Conservation (phyloP, 1,140 invertebrate genomes). For the Oryctes rhinoceros region DNA sequence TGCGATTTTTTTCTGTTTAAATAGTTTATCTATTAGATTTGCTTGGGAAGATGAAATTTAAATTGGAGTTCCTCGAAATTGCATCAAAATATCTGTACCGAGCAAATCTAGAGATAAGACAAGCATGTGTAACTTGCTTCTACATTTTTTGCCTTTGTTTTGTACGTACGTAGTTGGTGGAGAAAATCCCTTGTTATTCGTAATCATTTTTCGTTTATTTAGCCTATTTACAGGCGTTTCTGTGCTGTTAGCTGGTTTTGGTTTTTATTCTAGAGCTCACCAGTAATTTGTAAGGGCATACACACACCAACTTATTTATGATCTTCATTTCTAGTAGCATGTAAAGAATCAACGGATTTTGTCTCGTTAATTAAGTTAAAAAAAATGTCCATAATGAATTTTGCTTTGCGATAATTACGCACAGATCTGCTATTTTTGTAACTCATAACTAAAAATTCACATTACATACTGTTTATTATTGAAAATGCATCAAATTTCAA, state of each 20-base stretch:
- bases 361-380: not conserved
- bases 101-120: not conserved
- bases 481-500: no score
- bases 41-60: not conserved
- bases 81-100: not conserved
- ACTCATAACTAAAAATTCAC: not conserved
- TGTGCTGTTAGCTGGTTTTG: constrained; percentile 13
- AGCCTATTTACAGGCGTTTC: not conserved
- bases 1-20: not conserved
- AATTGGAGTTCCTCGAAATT: not conserved
- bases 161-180: not conserved
- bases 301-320: not conserved
- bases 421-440: not conserved
- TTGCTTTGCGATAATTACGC: constrained; percentile 4
- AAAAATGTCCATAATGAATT: not conserved
- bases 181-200: not conserved
- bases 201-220: not conserved
- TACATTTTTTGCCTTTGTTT: not conserved
- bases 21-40: not conserved
- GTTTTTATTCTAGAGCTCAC: constrained; percentile 9
- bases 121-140: constrained; percentile 2
- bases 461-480: no score
- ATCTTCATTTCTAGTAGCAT: not conserved
- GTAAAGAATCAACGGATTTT: not conserved
- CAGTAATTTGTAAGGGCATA: not conserved